phyloP scores from a whole-genome alignment of 2,797 vertebrate genomes.

The Streptopelia turtur region DNA sequence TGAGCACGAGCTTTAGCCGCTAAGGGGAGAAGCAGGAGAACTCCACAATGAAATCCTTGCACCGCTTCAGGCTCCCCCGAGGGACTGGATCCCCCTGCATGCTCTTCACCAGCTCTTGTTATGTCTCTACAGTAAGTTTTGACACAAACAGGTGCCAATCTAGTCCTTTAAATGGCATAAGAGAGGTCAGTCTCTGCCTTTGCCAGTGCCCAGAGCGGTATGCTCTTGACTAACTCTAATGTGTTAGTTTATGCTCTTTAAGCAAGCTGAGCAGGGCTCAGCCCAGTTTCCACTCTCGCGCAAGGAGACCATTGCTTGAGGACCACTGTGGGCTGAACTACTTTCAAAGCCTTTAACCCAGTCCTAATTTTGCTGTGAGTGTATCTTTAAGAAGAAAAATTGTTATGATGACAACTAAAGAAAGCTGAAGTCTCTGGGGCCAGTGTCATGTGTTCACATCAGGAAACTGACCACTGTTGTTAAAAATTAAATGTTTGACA shows the following conservation, averaged over 20 bases:
- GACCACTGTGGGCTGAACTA: slow-evolving; percentile 32
- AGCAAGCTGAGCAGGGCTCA: slow-evolving; percentile 1
- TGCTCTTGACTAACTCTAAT: neutral
- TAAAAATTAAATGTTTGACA: slow-evolving; percentile 62
- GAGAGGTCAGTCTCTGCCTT: neutral
- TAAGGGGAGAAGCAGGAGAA: neutral
- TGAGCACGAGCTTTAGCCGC: neutral
- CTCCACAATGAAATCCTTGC: neutral
- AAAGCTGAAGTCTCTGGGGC: slow-evolving; percentile 36
- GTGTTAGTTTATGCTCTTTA: neutral
- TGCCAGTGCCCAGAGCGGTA: neutral
- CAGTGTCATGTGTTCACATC: slow-evolving; percentile 17
- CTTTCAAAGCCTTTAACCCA: slow-evolving; percentile 47
- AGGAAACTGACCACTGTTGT: slow-evolving; percentile 58
- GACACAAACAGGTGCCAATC: neutral
- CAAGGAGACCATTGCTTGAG: neutral
- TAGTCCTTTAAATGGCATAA: neutral
- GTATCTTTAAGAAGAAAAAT: slow-evolving; percentile 57
- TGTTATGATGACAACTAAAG: slow-evolving; percentile 44
- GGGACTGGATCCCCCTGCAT: neutral
- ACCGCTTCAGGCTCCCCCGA: neutral
- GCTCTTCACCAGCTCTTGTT: neutral
- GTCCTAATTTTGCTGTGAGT: slow-evolving; percentile 37
- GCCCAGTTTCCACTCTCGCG: neutral
- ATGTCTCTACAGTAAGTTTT: neutral